phyloP scores from a whole-genome alignment of 1,140 invertebrate species.

The Meloidogyne exigua region DNA sequence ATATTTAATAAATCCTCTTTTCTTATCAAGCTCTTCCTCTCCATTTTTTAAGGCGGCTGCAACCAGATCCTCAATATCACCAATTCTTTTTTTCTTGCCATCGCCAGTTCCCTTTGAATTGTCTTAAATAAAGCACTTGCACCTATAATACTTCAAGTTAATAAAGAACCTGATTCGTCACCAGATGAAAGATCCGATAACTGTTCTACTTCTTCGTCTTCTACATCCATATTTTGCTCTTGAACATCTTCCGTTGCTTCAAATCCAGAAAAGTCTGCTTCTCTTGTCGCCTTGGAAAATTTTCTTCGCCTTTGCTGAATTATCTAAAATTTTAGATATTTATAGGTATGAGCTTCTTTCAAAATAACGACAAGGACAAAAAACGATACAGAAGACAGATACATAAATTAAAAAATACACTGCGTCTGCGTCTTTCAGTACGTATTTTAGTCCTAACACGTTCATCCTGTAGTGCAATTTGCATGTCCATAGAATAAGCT shows the following conservation, averaged over 20 bases:
- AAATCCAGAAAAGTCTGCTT: constrained; percentile 54
- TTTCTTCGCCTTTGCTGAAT: constrained; percentile 56
- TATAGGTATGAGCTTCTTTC: no score
- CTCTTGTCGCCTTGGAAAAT: constrained; percentile 55
- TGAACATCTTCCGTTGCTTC: constrained; percentile 62
- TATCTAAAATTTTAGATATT: constrained; percentile 37
- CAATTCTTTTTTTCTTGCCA: constrained; percentile 65
- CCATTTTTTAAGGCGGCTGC: constrained; percentile 71
- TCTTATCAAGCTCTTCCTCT: constrained; percentile 83
- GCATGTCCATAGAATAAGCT: constrained; percentile 62
- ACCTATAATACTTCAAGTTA: background rate
- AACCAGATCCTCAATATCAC: constrained; percentile 84
- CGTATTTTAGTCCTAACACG: constrained; percentile 16
- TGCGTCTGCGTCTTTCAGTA: constrained; percentile 35
- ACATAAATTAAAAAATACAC: constrained; percentile 40
- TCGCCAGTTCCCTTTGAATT: background rate
- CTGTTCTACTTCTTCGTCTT: constrained; percentile 43
- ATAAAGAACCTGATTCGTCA: constrained; percentile 2
- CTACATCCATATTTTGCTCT: constrained; percentile 49
- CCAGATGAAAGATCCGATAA: constrained; percentile 18
- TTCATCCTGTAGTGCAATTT: constrained; percentile 47
- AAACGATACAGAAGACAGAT: background rate
- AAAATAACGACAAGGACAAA: no score
- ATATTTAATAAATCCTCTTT: constrained; percentile 92
- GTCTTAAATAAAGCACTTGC: background rate